Evolutionary conservation across 2,797 vertebrate genomes (phyloP).

Genomic region (Lagorchestes hirsutus): DNA sequence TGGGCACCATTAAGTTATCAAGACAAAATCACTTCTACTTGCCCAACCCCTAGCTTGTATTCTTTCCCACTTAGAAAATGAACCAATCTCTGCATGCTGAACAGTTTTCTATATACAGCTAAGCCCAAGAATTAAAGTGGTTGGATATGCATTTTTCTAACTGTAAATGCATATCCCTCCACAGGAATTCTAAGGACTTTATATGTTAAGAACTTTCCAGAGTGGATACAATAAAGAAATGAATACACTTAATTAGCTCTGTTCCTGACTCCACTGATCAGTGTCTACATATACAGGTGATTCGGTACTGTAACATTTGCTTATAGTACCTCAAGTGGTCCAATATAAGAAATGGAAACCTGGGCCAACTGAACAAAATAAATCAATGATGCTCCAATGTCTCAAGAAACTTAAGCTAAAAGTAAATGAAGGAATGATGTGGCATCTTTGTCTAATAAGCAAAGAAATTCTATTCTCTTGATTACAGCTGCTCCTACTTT

Average conservation of each 20-base stretch:
- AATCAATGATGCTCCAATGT: background rate
- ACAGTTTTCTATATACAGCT: constrained; percentile 3
- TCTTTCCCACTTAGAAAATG: constrained; percentile 14
- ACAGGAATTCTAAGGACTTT: constrained; percentile 27
- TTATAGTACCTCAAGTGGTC: constrained; percentile 17
- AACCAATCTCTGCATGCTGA: background rate
- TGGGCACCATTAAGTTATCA: background rate
- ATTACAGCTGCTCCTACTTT: background rate
- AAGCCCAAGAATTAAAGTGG: constrained; percentile 11
- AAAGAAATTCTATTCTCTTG: constrained; percentile 3
- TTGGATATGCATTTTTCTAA: constrained; percentile 13
- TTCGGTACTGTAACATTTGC: constrained; percentile 11
- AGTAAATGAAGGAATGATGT: background rate
- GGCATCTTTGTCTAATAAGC: background rate
- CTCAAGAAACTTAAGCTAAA: constrained; percentile 13
- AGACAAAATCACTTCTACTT: constrained; percentile 3
- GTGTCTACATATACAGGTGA: constrained; percentile 26
- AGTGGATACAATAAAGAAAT: background rate
- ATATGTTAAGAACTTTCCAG: constrained; percentile 19
- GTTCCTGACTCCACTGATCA: constrained; percentile 13
- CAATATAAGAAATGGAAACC: constrained; percentile 46
- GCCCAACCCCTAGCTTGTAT: constrained; percentile 13
- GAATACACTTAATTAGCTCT: background rate
- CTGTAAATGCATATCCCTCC: background rate
- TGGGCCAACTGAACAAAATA: constrained; percentile 24